These are phyloP conservation scores for Pomatostomus ruficeps DNA, from an alignment of 2,113 vertebrate species.

Conservation along the genomic window DNA sequence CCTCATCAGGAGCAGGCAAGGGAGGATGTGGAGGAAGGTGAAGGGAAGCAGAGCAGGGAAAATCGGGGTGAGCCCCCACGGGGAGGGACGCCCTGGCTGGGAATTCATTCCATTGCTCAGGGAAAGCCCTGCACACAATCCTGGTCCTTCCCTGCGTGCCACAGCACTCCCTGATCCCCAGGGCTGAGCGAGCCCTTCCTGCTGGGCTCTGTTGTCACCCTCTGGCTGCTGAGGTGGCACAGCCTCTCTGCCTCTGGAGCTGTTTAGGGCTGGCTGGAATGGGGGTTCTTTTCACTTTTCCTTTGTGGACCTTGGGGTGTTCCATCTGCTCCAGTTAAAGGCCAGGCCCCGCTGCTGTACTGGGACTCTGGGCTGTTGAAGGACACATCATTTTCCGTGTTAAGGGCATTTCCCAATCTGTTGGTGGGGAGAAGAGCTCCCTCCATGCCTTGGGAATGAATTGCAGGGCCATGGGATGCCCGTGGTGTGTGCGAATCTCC, in stretches of 20 bases:
- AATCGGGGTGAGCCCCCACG: accelerated
- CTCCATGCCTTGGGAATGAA: not conserved
- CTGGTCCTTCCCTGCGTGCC: not conserved
- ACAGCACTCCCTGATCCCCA: not conserved
- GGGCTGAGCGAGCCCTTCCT: constrained; percentile 52
- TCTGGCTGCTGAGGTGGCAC: not conserved
- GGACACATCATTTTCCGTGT: not conserved
- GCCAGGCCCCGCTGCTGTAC: not conserved
- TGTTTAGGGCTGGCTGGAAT: not conserved
- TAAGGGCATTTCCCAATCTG: not conserved
- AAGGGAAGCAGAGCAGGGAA: not conserved
- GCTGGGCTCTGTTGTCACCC: constrained; percentile 8
- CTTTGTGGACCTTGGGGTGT: not conserved
- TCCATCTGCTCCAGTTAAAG: not conserved
- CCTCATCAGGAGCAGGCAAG: not conserved
- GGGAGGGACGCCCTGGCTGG: not conserved
- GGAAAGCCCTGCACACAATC: constrained; percentile 16
- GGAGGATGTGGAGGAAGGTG: not conserved
- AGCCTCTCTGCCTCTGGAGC: not conserved
- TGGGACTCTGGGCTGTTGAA: not conserved
- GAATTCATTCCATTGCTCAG: not conserved
- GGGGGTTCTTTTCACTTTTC: not conserved
- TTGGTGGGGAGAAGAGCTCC: not conserved
- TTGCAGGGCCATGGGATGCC: not conserved
- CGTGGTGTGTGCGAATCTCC: not conserved